Evolutionary conservation across 2,797 vertebrate genomes (phyloP).

Genomic region (Pseudopleuronectes americanus): DNA sequence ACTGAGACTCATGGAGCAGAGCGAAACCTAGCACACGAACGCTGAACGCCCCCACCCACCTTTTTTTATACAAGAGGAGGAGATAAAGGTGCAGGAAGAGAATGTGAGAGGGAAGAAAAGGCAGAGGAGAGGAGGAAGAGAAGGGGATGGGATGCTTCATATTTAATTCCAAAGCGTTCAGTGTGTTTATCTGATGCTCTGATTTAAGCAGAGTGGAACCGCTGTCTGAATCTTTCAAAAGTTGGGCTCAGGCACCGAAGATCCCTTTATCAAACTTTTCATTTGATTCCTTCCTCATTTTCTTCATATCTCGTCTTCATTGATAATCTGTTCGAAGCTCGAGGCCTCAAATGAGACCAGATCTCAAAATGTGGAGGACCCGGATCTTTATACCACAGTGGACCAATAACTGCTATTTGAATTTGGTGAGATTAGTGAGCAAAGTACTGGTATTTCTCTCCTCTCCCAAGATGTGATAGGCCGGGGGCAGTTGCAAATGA

Average conservation of each 20-base stretch:
- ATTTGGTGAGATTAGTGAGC: no score
- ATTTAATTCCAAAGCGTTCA: slow-evolving; percentile 27
- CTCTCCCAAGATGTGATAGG: no score
- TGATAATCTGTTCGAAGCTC: background rate
- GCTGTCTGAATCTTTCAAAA: slow-evolving; percentile 14
- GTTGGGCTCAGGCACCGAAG: background rate
- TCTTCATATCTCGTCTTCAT: background rate
- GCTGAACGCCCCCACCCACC: slow-evolving; percentile 31
- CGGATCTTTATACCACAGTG: background rate
- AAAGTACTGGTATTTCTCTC: no score
- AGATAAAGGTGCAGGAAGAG: slow-evolving; percentile 26
- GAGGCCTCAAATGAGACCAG: background rate
- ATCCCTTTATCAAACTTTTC: background rate
- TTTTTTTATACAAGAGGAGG: slow-evolving; percentile 31
- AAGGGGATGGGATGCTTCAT: background rate
- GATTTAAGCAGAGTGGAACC: slow-evolving; percentile 11
- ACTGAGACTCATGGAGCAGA: slow-evolving; percentile 8
- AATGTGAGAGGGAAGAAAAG: background rate
- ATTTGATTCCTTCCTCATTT: background rate
- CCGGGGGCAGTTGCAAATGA: no score
- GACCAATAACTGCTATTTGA: no score
- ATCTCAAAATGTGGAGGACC: background rate
- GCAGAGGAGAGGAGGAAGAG: slow-evolving; percentile 11
- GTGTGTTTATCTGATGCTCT: slow-evolving; percentile 33
- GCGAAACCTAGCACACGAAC: background rate